phyloP scores from a whole-genome alignment of 2,797 vertebrate genomes.

The Peromyscus nudipes region DNA sequence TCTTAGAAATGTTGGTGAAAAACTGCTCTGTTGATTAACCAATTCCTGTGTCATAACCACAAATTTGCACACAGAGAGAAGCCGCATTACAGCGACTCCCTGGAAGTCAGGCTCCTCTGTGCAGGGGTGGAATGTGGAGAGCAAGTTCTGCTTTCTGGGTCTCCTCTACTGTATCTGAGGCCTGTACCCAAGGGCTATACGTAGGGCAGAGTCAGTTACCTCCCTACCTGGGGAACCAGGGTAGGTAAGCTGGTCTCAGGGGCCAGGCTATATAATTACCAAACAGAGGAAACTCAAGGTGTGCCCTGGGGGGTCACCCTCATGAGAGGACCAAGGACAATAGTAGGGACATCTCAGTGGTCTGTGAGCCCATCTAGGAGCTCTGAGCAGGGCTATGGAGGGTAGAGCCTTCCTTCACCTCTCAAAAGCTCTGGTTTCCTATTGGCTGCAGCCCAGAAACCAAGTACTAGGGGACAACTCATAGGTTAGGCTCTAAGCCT shows the following conservation, averaged over 20 bases:
- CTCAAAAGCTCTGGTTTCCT: background rate
- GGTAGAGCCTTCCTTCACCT: background rate
- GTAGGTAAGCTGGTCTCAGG: background rate
- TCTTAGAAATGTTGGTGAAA: background rate
- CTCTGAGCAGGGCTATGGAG: background rate
- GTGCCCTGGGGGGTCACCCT: background rate
- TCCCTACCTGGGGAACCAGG: too few species aligned
- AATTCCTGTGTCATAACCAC: background rate
- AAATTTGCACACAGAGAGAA: background rate
- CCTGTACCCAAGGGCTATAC: background rate
- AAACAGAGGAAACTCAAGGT: background rate
- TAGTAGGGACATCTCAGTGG: background rate
- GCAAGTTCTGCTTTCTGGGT: background rate
- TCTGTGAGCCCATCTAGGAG: background rate
- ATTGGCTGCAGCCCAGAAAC: background rate
- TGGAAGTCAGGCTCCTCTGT: fast-evolving
- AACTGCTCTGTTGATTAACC: too few species aligned
- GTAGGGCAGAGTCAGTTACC: background rate
- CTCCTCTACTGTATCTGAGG: background rate
- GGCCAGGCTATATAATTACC: background rate
- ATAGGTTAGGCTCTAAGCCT: background rate
- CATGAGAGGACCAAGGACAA: background rate
- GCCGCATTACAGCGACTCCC: background rate
- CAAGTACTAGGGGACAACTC: background rate
- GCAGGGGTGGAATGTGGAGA: background rate